phyloP scores from a whole-genome alignment of 2,113 vertebrate genomes.

The Rhabdornis inornatus region DNA sequence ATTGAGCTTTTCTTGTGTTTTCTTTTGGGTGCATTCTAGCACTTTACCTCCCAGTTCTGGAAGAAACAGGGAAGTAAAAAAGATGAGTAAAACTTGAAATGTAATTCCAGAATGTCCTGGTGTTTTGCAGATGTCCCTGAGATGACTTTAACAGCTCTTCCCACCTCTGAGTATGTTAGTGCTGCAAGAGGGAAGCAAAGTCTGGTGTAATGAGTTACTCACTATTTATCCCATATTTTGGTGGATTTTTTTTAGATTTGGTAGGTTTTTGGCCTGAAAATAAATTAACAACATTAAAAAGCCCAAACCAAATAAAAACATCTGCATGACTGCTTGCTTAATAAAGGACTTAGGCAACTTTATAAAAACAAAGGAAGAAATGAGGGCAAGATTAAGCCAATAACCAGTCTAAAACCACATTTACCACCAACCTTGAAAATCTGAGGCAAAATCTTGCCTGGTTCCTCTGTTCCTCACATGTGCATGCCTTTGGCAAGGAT shows the following conservation, averaged over 20 bases:
- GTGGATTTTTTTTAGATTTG: background rate
- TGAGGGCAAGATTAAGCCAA: background rate
- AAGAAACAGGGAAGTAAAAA: background rate
- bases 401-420: background rate
- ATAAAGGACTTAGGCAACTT: background rate
- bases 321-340: background rate
- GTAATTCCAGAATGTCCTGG: background rate
- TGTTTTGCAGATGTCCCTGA: background rate
- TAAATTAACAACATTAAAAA: background rate
- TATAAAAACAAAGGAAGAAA: background rate
- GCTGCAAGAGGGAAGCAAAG: background rate
- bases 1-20: background rate
- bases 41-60: background rate
- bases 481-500: background rate
- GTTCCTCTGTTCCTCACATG: background rate
- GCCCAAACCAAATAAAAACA: background rate
- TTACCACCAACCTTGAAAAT: background rate
- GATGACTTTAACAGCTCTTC: slow-evolving; percentile 7
- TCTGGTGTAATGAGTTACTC: background rate
- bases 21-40: background rate
- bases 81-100: background rate
- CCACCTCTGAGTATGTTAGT: background rate
- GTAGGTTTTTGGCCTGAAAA: background rate
- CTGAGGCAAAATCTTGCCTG: background rate
- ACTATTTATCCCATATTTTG: background rate